Percentiles rank a stretch among this genome's conserved stretches.
phyloP scores from a whole-genome alignment of 2,797 vertebrate species.

The Phaenicophaeus curvirostris region DNA sequence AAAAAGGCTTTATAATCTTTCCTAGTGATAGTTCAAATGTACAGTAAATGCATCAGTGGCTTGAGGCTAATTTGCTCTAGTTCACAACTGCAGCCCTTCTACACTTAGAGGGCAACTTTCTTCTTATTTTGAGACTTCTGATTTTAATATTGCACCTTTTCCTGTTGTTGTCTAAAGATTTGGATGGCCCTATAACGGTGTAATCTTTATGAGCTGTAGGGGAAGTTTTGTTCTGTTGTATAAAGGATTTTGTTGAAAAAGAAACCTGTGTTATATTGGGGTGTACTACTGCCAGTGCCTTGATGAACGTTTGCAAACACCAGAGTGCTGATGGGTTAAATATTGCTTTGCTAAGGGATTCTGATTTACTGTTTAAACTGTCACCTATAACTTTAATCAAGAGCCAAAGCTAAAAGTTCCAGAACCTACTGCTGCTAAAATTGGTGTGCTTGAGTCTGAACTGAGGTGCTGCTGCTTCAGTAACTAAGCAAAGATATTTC shows the following conservation, averaged over 20 bases:
- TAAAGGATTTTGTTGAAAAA: background rate
- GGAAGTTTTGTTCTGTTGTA: background rate
- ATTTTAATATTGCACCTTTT: background rate
- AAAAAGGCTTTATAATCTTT: fast-evolving
- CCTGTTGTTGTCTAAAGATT: background rate
- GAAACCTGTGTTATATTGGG: background rate
- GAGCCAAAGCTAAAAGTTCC: background rate
- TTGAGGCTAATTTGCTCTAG: background rate
- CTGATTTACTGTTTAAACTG: background rate
- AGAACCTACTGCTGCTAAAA: background rate
- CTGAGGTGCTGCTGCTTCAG: background rate
- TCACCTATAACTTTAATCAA: background rate
- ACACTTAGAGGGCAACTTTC: background rate
- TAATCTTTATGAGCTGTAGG: background rate
- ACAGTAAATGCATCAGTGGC: background rate
- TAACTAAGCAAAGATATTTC: background rate
- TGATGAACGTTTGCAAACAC: background rate
- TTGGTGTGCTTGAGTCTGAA: background rate
- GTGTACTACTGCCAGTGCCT: background rate
- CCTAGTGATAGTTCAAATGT: background rate
- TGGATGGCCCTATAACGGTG: background rate
- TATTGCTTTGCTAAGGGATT: background rate
- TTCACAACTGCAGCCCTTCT: background rate
- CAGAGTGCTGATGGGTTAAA: background rate
- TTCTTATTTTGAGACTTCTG: background rate